phyloP scores from a whole-genome alignment of 2,113 vertebrate genomes.

The Ctenomys sociabilis region DNA sequence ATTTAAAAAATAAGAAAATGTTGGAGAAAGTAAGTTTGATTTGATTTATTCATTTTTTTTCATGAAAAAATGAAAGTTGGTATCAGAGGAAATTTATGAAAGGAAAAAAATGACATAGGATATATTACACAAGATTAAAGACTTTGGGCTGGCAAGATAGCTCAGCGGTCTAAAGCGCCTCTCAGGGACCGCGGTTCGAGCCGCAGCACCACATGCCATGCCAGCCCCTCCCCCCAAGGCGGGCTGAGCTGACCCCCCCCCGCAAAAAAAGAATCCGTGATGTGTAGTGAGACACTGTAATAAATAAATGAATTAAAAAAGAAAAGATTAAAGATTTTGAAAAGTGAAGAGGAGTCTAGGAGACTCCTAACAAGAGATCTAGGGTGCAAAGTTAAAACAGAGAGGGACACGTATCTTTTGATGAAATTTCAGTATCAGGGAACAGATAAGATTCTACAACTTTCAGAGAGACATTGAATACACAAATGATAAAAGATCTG shows the following conservation, averaged over 20 bases:
- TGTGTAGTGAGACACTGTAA: too few species aligned
- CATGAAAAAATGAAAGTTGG: constrained; percentile 32
- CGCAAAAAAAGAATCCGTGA: too few species aligned
- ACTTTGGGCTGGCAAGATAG: too few species aligned
- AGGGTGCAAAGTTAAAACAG: not conserved
- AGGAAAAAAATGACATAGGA: not conserved
- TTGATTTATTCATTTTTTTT: constrained; percentile 37
- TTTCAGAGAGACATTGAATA: not conserved
- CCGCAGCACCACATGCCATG: too few species aligned
- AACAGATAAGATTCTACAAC: constrained; percentile 15
- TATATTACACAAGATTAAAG: not conserved
- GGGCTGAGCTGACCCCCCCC: too few species aligned
- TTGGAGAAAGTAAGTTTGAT: constrained; percentile 56
- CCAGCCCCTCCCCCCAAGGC: too few species aligned
- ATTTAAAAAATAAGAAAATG: constrained; percentile 1
- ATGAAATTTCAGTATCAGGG: not conserved
- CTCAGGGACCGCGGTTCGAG: too few species aligned
- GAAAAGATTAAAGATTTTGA: constrained; percentile 30
- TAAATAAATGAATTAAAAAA: too few species aligned
- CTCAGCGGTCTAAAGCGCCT: too few species aligned
- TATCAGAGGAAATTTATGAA: constrained; percentile 35
- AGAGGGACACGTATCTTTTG: not conserved
- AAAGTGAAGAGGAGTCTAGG: not conserved
- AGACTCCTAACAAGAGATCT: not conserved
- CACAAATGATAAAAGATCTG: not conserved